Percentiles rank a stretch among this genome's conserved stretches.
Evolutionary conservation across 53 echinoderm and acorn worm genomes (phyloP).

Genomic region (Apostichopus leukothele): DNA sequence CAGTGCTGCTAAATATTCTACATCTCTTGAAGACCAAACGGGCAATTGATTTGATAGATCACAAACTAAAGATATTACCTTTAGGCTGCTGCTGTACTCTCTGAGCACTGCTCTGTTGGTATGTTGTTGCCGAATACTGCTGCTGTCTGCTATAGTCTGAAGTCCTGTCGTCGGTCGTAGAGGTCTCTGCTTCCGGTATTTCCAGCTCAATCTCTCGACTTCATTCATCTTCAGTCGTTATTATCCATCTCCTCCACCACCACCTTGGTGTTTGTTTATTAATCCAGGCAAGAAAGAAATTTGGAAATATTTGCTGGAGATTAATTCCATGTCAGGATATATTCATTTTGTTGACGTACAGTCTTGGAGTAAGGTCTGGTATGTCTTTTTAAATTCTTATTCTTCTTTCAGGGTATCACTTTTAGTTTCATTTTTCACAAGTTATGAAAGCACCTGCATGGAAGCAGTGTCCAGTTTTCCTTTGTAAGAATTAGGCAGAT

Average conservation of each 20-base stretch:
- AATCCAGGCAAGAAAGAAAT: neutral
- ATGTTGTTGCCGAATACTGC: neutral
- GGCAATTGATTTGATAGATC: neutral
- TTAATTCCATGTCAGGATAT: no score
- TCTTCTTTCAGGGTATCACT: neutral
- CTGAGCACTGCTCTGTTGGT: neutral
- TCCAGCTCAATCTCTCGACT: neutral
- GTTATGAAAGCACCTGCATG: no score
- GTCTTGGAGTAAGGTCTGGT: neutral
- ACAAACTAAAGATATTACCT: neutral
- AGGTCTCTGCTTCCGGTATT: neutral
- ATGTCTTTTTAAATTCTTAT: neutral
- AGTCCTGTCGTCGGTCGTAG: no score
- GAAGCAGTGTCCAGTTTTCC: no score
- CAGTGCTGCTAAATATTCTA: neutral
- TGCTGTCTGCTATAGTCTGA: neutral
- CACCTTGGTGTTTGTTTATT: neutral
- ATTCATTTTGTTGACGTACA: no score
- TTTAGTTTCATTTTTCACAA: neutral
- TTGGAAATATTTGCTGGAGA: no score
- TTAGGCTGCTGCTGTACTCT: neutral
- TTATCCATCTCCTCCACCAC: neutral
- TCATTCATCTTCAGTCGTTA: neutral
- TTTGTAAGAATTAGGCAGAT: no score
- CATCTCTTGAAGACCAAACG: neutral